Conservation (phyloP, 2,797 vertebrate species). For the Darevskia mixta region DNA sequence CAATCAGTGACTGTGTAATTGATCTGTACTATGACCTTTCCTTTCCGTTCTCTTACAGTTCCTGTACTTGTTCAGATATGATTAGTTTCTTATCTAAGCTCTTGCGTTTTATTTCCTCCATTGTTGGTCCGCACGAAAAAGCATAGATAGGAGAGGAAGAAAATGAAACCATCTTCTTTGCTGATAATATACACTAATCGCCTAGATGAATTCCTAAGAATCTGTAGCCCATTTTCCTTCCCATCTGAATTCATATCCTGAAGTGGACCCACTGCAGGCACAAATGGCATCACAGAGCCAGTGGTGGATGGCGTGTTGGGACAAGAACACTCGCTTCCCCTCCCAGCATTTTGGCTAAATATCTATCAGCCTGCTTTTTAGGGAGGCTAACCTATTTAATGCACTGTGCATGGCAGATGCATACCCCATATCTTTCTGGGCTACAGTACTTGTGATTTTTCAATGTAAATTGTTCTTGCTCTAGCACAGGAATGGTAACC, state of each 20-base stretch:
- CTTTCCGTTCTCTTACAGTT: conserved; percentile 52
- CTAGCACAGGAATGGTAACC: neutral
- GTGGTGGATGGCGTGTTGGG: too few species aligned
- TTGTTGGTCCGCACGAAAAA: conserved; percentile 11
- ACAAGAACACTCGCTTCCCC: too few species aligned
- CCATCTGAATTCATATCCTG: neutral
- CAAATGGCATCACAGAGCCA: too few species aligned
- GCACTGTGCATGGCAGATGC: neutral
- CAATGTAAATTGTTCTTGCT: neutral
- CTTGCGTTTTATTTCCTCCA: conserved; percentile 26
- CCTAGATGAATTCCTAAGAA: neutral
- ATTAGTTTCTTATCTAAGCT: conserved; percentile 37
- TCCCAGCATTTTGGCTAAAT: neutral
- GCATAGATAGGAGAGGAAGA: neutral
- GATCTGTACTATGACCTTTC: conserved; percentile 50
- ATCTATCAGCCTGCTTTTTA: neutral
- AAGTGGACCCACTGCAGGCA: neutral
- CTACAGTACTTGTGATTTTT: neutral
- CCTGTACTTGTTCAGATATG: conserved; percentile 32
- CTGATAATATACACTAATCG: conserved; percentile 30
- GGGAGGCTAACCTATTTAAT: neutral
- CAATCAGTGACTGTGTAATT: conserved; percentile 36
- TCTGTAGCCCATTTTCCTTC: neutral
- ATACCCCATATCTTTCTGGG: neutral
- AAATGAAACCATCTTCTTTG: neutral